These are phyloP conservation scores for Corydoras maculifer DNA, from an alignment of 2,113 vertebrate genomes.

Conservation along the genomic window DNA sequence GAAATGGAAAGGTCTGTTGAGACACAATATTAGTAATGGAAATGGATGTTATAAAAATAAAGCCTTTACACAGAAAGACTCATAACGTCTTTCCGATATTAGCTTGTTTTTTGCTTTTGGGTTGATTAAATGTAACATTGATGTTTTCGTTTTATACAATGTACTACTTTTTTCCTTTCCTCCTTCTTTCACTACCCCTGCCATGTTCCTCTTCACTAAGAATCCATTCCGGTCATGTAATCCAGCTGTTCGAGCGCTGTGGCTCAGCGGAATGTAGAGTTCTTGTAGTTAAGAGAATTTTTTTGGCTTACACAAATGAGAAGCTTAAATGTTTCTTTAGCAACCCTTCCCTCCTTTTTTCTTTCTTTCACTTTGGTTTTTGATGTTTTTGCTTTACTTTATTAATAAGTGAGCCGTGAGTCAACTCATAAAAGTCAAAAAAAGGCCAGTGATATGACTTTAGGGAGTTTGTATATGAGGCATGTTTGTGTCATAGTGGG, in stretches of 20 bases:
- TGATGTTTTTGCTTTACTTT: slow-evolving; percentile 26
- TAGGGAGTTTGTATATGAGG: neutral
- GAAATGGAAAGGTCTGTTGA: too few relatives aligned
- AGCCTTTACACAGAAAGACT: too few relatives aligned
- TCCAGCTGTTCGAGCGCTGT: slow-evolving; percentile 38
- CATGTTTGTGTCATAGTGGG: neutral
- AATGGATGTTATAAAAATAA: too few relatives aligned
- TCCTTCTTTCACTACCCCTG: neutral
- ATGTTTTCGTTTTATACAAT: too few relatives aligned
- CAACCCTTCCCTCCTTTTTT: slow-evolving; percentile 14
- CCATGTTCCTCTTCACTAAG: neutral
- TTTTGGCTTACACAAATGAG: slow-evolving; percentile 28
- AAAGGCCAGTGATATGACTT: neutral
- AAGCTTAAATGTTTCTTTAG: slow-evolving; percentile 34
- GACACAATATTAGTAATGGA: too few relatives aligned
- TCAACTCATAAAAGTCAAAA: neutral
- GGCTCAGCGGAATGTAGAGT: slow-evolving; percentile 37
- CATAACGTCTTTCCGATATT: too few relatives aligned
- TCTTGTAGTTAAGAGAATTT: slow-evolving; percentile 32
- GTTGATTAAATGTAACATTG: too few relatives aligned
- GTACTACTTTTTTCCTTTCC: neutral
- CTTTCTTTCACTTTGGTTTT: slow-evolving; percentile 8
- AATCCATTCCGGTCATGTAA: slow-evolving; percentile 29
- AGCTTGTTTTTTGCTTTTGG: too few relatives aligned
- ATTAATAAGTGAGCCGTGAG: slow-evolving; percentile 37